phyloP scores from a whole-genome alignment of 2,113 vertebrate species.

The Hoplias malabaricus region DNA sequence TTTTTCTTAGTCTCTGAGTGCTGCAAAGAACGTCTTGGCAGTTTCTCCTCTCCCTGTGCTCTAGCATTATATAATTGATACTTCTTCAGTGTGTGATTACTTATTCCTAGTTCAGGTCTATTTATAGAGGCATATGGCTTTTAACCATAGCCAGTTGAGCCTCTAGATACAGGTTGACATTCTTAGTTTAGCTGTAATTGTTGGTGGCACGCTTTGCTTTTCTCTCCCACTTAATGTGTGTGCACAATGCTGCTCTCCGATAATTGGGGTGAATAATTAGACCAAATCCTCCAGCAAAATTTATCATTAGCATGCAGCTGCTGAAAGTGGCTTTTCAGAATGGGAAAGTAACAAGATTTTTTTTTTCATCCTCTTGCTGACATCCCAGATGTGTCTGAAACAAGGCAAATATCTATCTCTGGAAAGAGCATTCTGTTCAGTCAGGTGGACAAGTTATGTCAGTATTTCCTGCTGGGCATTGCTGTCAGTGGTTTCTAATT shows the following conservation, averaged over 20 bases:
- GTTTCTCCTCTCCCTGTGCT: background rate
- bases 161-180: background rate
- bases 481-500: background rate
- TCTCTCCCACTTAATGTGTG: background rate
- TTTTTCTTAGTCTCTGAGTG: background rate
- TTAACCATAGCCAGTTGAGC: constrained; percentile 26
- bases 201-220: background rate
- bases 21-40: background rate
- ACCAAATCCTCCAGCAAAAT: constrained; percentile 12
- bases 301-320: constrained; percentile 8
- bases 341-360: constrained; percentile 6
- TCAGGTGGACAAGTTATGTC: background rate
- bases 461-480: background rate
- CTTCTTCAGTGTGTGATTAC: background rate
- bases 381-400: background rate
- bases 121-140: constrained; percentile 13
- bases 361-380: background rate
- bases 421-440: background rate
- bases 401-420: background rate
- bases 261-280: constrained; percentile 22
- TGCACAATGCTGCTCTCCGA: constrained; percentile 8
- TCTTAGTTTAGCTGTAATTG: constrained; percentile 22
- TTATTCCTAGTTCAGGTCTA: constrained; percentile 28
- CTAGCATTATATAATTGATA: constrained; percentile 1
- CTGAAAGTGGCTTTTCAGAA: constrained; percentile 13